Conservation (phyloP, 2,113 vertebrate genomes). For the Aptenodytes patagonicus region DNA sequence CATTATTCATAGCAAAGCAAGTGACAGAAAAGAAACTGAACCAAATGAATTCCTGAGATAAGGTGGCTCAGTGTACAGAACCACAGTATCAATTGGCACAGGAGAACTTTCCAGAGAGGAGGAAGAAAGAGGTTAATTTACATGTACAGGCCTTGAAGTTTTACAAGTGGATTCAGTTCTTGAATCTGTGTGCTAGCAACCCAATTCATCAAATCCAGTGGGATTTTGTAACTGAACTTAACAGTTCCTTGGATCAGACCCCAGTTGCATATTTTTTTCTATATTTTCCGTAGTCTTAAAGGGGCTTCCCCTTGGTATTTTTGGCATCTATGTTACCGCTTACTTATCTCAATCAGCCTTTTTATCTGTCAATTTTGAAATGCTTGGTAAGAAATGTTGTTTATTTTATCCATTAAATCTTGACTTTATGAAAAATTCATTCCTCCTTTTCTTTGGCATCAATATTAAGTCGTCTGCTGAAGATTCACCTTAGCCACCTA, state of each 20-base stretch:
- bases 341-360: background rate
- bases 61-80: background rate
- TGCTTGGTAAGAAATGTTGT: background rate
- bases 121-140: background rate
- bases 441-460: background rate
- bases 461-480: background rate
- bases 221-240: background rate
- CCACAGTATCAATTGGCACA: background rate
- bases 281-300: background rate
- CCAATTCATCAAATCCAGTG: background rate
- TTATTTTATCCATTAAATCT: background rate
- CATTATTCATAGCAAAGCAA: background rate
- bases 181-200: background rate
- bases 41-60: background rate
- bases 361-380: background rate
- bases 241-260: background rate
- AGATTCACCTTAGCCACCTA: background rate
- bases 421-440: background rate
- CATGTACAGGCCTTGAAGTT: background rate
- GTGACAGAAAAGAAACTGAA: background rate
- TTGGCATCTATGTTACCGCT: background rate
- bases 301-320: background rate
- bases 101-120: background rate
- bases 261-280: fast-evolving
- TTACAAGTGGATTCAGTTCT: background rate